A percentile compares a stretch with the other conserved stretches of the same genome.
Conservation (phyloP, 2,888 invertebrate species). For the Cheilosia soror region DNA sequence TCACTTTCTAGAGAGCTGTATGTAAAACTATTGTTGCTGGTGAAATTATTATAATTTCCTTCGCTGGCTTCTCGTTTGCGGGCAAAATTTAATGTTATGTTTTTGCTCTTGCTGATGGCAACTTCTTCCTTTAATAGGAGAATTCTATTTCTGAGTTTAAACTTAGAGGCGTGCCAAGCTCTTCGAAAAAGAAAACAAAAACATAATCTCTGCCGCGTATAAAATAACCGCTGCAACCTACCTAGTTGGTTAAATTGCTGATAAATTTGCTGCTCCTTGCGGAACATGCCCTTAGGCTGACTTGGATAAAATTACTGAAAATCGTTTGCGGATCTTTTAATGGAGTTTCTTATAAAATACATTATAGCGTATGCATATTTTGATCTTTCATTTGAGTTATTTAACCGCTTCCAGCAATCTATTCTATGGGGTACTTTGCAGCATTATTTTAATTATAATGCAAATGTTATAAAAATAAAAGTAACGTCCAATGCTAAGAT, state of each 20-base stretch:
- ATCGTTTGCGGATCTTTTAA: slow-evolving; percentile 20
- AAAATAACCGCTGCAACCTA: slow-evolving; percentile 50
- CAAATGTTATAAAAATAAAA: no score
- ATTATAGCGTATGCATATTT: slow-evolving; percentile 18
- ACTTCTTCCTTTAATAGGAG: slow-evolving; percentile 50
- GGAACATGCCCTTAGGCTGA: slow-evolving; percentile 16
- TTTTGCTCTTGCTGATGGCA: slow-evolving; percentile 55
- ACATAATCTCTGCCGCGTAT: slow-evolving; percentile 21
- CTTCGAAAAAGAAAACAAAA: slow-evolving; percentile 20
- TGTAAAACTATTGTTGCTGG: slow-evolving; percentile 53
- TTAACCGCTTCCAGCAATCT: background rate
- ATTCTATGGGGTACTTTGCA: no score
- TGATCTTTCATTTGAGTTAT: slow-evolving; percentile 5
- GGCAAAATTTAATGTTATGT: slow-evolving; percentile 52
- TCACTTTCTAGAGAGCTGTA: slow-evolving; percentile 21
- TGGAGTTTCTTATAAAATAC: slow-evolving; percentile 15
- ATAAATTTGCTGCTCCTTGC: slow-evolving; percentile 46
- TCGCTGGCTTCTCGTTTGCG: slow-evolving; percentile 49
- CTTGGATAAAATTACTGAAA: slow-evolving; percentile 30
- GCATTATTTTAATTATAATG: no score
- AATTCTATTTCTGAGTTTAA: slow-evolving; percentile 55
- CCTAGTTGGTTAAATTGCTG: slow-evolving; percentile 54
- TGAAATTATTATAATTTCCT: slow-evolving; percentile 66
- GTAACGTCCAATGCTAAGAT: no score
- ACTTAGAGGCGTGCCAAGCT: slow-evolving; percentile 52